phyloP scores from a whole-genome alignment of 1,140 invertebrate species.

The Tyrophagus putrescentiae region DNA sequence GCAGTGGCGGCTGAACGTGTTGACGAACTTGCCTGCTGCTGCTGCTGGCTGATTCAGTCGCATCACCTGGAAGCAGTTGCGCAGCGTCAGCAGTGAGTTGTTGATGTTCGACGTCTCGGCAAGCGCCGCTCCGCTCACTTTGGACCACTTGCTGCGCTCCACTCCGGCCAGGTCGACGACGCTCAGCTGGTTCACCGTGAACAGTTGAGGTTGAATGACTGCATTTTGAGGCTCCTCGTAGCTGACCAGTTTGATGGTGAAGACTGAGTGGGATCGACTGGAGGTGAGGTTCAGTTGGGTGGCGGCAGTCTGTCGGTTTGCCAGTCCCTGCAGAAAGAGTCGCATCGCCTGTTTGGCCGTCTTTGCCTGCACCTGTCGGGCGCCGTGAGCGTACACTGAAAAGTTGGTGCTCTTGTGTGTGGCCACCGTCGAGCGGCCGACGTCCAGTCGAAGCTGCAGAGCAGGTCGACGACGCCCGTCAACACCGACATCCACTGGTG shows the following conservation, averaged over 20 bases:
- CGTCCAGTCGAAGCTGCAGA: no score
- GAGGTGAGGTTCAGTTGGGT: slow-evolving; percentile 98
- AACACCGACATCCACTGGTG: no score
- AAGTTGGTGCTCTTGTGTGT: no score
- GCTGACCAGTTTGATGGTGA: slow-evolving; percentile 67
- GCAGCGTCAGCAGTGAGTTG: slow-evolving; percentile 77
- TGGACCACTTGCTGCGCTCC: slow-evolving; percentile 97
- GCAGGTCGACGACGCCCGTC: no score
- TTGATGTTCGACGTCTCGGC: slow-evolving; percentile 93
- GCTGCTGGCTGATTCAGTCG: slow-evolving; percentile 25
- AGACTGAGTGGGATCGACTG: slow-evolving; percentile 95
- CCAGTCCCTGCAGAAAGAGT: slow-evolving; percentile 60
- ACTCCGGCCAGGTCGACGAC: slow-evolving; percentile 97
- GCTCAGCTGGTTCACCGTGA: slow-evolving; percentile 93
- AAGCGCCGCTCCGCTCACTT: slow-evolving; percentile 88
- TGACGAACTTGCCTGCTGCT: neutral
- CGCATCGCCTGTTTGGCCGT: neutral
- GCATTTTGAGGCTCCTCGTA: slow-evolving; percentile 74
- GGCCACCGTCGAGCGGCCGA: slow-evolving; percentile 45
- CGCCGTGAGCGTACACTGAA: slow-evolving; percentile 17
- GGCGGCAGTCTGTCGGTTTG: slow-evolving; percentile 93
- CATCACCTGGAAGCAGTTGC: slow-evolving; percentile 83
- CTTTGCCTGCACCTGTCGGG: slow-evolving; percentile 28
- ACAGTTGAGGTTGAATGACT: slow-evolving; percentile 42
- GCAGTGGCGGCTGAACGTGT: neutral